Conservation (phyloP, 2,113 vertebrate genomes). For the Morone saxatilis region DNA sequence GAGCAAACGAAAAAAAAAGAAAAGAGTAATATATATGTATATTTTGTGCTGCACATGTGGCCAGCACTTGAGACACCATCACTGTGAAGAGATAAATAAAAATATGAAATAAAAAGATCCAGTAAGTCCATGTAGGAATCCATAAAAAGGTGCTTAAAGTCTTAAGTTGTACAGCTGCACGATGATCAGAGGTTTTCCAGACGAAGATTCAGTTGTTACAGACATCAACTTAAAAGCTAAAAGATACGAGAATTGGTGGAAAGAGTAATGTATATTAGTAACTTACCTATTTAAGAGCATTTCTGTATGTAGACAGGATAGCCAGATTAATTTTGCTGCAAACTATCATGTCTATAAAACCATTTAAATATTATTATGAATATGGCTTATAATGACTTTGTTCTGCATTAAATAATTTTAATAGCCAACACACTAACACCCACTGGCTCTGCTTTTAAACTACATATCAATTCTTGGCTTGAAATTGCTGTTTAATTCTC, state of each 20-base stretch:
- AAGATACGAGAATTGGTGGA: background rate
- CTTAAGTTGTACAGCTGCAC: conserved; percentile 71
- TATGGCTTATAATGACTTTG: conserved; percentile 40
- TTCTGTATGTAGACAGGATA: conserved; percentile 9
- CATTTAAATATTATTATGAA: conserved; percentile 18
- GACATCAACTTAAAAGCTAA: conserved; percentile 23
- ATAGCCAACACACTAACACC: background rate
- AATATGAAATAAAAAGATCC: conserved; percentile 48
- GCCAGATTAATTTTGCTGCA: conserved; percentile 3
- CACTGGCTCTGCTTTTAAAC: conserved; percentile 1
- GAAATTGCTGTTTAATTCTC: conserved; percentile 29
- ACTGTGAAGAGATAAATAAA: conserved; percentile 55
- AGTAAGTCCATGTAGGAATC: conserved; percentile 70
- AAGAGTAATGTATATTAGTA: background rate
- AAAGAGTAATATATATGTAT: conserved; percentile 1
- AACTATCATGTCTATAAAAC: background rate
- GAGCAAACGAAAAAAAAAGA: conserved; percentile 24
- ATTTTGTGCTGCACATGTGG: conserved; percentile 51
- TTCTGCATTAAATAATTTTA: conserved; percentile 20
- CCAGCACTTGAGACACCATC: conserved; percentile 46
- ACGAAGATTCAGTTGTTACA: conserved; percentile 52
- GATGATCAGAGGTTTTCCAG: conserved; percentile 70
- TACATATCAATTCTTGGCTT: conserved; percentile 7
- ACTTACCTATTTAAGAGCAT: background rate
- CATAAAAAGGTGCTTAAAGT: conserved; percentile 74